Percentiles rank a stretch among this genome's conserved stretches.
phyloP scores from a whole-genome alignment of 2,113 vertebrate genomes.

The Etheostoma cragini region DNA sequence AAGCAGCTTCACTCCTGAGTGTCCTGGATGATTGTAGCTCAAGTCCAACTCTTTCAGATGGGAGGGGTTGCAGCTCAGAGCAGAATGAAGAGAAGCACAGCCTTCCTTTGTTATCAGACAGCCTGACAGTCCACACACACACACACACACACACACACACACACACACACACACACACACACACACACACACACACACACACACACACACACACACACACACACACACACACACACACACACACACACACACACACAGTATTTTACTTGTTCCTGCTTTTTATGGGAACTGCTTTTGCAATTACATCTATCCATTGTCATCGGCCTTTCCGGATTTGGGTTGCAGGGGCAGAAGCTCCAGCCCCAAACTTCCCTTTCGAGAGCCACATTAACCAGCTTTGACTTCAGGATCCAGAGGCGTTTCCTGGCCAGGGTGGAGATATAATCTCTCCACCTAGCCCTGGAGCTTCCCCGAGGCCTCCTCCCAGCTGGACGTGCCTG shows the following conservation, averaged over 20 bases:
- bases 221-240: no score
- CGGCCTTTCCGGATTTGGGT: no score
- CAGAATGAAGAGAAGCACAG: not conserved
- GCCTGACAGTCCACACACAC: slow-evolving; percentile 23
- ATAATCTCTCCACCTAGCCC: no score
- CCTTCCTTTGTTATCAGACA: slow-evolving; percentile 49
- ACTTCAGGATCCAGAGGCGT: no score
- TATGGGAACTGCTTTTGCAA: not conserved
- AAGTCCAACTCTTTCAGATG: slow-evolving; percentile 29
- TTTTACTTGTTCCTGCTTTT: not conserved
- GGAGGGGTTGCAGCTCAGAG: not conserved
- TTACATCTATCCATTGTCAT: no score
- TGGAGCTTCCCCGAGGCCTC: no score
- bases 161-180: not conserved
- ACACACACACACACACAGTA: not conserved
- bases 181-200: not conserved
- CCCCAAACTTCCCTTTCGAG: no score
- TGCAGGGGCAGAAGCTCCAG: no score
- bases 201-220: not conserved
- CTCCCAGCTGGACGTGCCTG: no score
- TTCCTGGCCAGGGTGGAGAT: no score
- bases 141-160: not conserved
- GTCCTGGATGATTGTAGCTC: not conserved
- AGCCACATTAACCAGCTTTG: no score
- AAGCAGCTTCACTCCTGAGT: not conserved